phyloP scores from a whole-genome alignment of 2,888 invertebrate species.

The Gari tellinella region DNA sequence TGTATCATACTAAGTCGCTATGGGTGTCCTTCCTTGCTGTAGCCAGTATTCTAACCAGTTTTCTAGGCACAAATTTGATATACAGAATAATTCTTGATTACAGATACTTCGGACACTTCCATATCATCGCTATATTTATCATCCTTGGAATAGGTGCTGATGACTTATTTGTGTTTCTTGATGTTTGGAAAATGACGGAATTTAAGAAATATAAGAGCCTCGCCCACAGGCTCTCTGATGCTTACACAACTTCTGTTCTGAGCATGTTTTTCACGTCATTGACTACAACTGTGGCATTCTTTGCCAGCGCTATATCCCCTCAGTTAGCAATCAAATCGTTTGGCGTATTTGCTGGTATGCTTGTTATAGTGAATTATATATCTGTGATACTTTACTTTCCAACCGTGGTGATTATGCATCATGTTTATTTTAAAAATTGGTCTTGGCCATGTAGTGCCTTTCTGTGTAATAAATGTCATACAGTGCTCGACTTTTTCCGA shows the following conservation, averaged over 20 bases:
- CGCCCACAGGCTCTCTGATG: constrained; percentile 67
- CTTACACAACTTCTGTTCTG: constrained; percentile 65
- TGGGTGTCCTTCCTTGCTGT: constrained; percentile 70
- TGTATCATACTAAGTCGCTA: constrained; percentile 70
- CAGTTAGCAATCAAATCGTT: constrained; percentile 75
- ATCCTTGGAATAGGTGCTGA: constrained; percentile 75
- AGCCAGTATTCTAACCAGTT: constrained; percentile 69
- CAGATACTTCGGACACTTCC: constrained; percentile 72
- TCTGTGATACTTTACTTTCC: constrained; percentile 74
- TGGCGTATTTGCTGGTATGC: constrained; percentile 74
- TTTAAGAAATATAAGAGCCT: constrained; percentile 54
- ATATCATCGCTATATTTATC: constrained; percentile 71
- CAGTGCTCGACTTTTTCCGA: no score
- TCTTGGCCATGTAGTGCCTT: constrained; percentile 53
- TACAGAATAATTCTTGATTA: constrained; percentile 67
- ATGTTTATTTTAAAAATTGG: constrained; percentile 63
- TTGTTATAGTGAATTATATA: constrained; percentile 73
- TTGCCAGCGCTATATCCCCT: constrained; percentile 71
- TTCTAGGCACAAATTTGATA: constrained; percentile 70
- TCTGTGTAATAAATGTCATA: neutral
- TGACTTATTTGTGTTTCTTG: constrained; percentile 73
- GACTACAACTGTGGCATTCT: constrained; percentile 73
- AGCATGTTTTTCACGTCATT: constrained; percentile 75
- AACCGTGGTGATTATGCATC: constrained; percentile 67
- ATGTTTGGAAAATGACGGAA: constrained; percentile 68